Evolutionary conservation across 2,888 invertebrate species (phyloP).

Genomic region (Apamea crenata): DNA sequence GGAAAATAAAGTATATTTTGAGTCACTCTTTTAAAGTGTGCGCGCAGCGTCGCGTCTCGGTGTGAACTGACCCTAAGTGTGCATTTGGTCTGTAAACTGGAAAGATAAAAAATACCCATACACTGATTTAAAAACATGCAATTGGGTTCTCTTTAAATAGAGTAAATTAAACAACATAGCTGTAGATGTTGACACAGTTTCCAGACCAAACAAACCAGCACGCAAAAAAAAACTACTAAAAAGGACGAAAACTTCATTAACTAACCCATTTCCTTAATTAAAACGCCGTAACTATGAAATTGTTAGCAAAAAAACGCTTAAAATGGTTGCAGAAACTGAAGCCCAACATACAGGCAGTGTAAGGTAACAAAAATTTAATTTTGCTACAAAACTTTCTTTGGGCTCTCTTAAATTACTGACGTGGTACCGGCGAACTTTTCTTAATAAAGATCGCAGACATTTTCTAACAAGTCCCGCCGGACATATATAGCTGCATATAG

Average conservation of each 20-base stretch:
- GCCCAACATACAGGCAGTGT: conserved; percentile 58
- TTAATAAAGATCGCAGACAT: conserved; percentile 75
- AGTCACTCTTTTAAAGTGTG: too few relatives aligned
- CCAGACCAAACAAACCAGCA: not conserved
- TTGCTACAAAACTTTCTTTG: conserved; percentile 81
- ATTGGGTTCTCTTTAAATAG: not conserved
- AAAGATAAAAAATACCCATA: too few relatives aligned
- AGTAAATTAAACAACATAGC: not conserved
- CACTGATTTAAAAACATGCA: not conserved
- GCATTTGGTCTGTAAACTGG: not conserved
- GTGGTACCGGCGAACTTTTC: conserved; percentile 80
- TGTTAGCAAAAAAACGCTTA: conserved; percentile 47
- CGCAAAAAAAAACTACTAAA: conserved; percentile 1
- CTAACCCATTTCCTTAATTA: conserved; percentile 27
- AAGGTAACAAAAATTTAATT: conserved; percentile 81
- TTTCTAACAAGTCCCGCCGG: conserved; percentile 50
- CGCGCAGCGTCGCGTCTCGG: too few relatives aligned
- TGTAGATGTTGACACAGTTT: conserved; percentile 9
- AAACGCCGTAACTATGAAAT: conserved; percentile 33
- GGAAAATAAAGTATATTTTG: too few relatives aligned
- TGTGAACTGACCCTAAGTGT: too few relatives aligned
- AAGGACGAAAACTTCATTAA: conserved; percentile 17
- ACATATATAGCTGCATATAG: not conserved
- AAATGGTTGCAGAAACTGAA: conserved; percentile 62
- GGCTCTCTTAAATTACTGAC: conserved; percentile 83